Base-by-base conservation (phyloP, 2,797 vertebrate genomes). In the Microchirus variegatus region DNA sequence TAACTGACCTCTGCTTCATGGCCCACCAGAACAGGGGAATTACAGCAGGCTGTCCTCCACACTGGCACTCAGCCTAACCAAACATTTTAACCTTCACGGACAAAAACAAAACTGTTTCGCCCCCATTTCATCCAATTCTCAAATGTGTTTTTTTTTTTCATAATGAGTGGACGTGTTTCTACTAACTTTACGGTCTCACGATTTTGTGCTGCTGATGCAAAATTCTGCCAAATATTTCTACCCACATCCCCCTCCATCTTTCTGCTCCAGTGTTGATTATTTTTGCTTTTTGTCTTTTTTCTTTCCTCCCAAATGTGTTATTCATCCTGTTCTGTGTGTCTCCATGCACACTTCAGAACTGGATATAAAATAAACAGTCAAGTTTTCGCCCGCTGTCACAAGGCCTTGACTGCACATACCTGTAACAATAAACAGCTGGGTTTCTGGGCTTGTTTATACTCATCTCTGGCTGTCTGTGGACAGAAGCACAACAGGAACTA, bases 141-240 rank as follows among this genome's bases (percentile, higher is more conserved):
- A 77, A 80, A 84, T 14, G 12, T 14, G 73, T 49, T 61, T 71
- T 60, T 49, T 61, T 71, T 60, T 47, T 26, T 15, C 22, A 63
- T 51, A 77, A 61, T 49, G 60, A 66, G 53, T 69, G 54, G 75
- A 75, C 67, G 40, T 78, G 75, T 76, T 83, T 87, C 69, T 68
- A 14, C 69, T 15, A 58, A 76, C 74, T 62, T 78, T 82, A 77
- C 46, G 37, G 46, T 75, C 69, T 67, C 43, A 42, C 65, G 41
- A 59, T 65, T 89, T 89, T 87, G 53, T 81, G 84, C 84, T 94
- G 94, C 93, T 92, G 91, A 91, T 82, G 86, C 81, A 71, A 56
- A 86, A 74, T 64, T 55, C 40, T 12, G 65, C 75, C 77, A 77
- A 80, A 40, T 75, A 80, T 68, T 74, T 78, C 73, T 73, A 55